A percentile compares a stretch with the other conserved stretches of the same genome.
Evolutionary conservation across 2,888 invertebrate genomes (phyloP).

Genomic region (Spatulosminthurus flaviceps): DNA sequence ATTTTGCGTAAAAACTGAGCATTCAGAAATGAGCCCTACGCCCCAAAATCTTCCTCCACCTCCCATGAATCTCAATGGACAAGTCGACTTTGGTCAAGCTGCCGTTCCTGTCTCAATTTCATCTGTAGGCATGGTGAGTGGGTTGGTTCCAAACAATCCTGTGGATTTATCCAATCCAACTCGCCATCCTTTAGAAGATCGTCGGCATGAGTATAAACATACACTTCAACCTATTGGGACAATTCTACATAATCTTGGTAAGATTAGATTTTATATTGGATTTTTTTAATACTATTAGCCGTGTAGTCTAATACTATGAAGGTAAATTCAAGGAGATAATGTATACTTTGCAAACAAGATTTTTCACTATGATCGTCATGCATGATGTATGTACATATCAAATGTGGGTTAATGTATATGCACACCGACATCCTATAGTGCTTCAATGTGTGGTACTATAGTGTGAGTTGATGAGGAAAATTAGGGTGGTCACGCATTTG

Average conservation of each 20-base stretch:
- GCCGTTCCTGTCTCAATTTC: slow-evolving; percentile 58
- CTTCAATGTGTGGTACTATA: neutral
- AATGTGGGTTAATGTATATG: no score
- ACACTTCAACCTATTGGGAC: slow-evolving; percentile 63
- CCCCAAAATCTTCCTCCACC: slow-evolving; percentile 54
- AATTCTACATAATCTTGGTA: slow-evolving; percentile 63
- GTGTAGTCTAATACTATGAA: neutral
- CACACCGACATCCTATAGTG: no score
- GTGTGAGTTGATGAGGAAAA: neutral
- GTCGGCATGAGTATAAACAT: slow-evolving; percentile 57
- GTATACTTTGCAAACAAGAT: neutral
- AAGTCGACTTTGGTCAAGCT: slow-evolving; percentile 60
- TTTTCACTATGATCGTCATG: neutral
- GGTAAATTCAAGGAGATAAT: neutral
- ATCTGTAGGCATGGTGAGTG: slow-evolving; percentile 47
- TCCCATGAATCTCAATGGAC: slow-evolving; percentile 49
- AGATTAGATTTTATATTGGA: slow-evolving; percentile 32
- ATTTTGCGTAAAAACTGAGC: slow-evolving; percentile 57
- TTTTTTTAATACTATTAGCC: no score
- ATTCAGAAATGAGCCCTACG: slow-evolving; percentile 56
- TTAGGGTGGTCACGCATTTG: slow-evolving; percentile 18
- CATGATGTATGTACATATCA: neutral
- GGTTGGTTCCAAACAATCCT: slow-evolving; percentile 60
- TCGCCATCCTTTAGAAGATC: slow-evolving; percentile 59
- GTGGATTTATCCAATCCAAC: slow-evolving; percentile 62